Evolutionary conservation across 2,113 vertebrate species (phyloP), one percentile per base, ranked within the genome.

Genomic region (Calidris pugnax): DNA sequence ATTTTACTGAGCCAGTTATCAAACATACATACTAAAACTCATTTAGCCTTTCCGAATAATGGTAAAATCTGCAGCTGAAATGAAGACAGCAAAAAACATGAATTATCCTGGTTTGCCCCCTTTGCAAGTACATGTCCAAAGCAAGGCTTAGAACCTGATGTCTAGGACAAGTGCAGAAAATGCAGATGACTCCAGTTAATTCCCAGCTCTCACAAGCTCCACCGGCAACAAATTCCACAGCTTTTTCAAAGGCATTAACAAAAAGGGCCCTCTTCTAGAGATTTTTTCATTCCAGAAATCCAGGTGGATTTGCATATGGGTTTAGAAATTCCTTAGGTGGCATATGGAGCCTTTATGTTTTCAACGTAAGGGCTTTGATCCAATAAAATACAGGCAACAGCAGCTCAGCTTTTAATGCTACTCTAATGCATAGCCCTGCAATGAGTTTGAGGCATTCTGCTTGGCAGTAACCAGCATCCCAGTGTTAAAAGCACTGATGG

Each of bases 71-170:
- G 39, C 20, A 79, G 45, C 43, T 43, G 20, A 68, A 82, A 53
- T 12, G 1, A 91, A 48, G 12, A 12, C 12, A 10, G 10, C 0
- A 79, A 62, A 85, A 77, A 4, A 0, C 8, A 14, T 1, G 6
- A 9, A 80, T 64, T 55, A 53, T 4, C 10, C 56, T 33, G 12
- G 18, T 66, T 50, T 81, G 4, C 3, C 13, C 30, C 30, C 12
- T 56, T 43, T 63, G 33, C 12, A 43, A 71, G 18, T 30, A 75
- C 9, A 63, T 16, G 9, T 74, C 26, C 15, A 80, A 93, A 87
- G 18, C 18, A 62, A 69, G 37, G 24, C 32, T 67, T 48, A 66
- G 67, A 87, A 60, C 4, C 12, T 13, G 4, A 59, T 30, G 30
- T 35, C 30, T 64, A 47, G 16, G 48, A 89, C 28, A 87, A 78